Percentiles rank a stretch among this genome's conserved stretches.
Conservation (phyloP, 2,797 vertebrate species). For the Rhabdophis nuchalis region DNA sequence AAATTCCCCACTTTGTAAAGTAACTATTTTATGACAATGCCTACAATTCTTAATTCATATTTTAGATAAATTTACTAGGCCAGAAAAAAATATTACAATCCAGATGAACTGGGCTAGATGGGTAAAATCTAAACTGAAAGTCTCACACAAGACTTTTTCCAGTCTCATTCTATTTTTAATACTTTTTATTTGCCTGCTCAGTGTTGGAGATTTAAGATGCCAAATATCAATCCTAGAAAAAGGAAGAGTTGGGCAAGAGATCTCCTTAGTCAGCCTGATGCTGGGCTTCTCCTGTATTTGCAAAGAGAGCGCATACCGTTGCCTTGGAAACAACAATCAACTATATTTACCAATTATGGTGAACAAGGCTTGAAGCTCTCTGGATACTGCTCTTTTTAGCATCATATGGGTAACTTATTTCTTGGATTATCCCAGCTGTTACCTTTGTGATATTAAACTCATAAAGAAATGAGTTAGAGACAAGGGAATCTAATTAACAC, state of each 20-base stretch:
- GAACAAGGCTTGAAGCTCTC: background rate
- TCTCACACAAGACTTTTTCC: background rate
- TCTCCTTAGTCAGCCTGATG: background rate
- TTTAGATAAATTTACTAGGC: background rate
- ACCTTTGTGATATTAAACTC: background rate
- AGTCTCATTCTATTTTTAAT: background rate
- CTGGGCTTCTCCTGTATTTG: background rate
- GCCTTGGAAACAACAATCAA: constrained; percentile 13
- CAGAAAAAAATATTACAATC: background rate
- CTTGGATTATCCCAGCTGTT: background rate
- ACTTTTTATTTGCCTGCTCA: background rate
- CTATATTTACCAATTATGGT: background rate
- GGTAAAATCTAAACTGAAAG: background rate
- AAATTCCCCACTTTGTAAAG: background rate
- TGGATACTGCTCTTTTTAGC: background rate
- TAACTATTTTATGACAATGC: background rate
- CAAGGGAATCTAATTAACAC: background rate
- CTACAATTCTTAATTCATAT: background rate
- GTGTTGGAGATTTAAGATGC: background rate
- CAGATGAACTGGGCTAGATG: background rate
- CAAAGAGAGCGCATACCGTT: background rate
- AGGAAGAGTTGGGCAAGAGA: background rate
- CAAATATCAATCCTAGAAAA: background rate
- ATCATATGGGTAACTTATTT: background rate
- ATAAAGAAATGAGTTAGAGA: background rate